Base-by-base conservation (phyloP, 1,140 invertebrate genomes). In the Aricia agestis region DNA sequence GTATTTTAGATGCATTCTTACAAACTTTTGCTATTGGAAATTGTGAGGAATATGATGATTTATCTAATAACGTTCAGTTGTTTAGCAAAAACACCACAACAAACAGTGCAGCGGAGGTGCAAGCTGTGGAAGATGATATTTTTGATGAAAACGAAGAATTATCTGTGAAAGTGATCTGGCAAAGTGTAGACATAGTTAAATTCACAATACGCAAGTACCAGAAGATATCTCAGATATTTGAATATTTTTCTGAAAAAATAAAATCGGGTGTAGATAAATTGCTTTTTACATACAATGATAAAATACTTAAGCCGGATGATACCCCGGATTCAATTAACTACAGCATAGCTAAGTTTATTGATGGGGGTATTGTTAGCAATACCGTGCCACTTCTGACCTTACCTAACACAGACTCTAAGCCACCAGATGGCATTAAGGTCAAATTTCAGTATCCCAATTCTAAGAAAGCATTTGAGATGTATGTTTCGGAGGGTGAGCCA, bases 101-200 rank as follows among this genome's bases (percentile, higher is more conserved):
- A 52, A 52, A 1, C 6, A 70, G 70, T 67, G 52, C 17, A 66
- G 19, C 19, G 67, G 69, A 79, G 7, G 13, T 77, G 11, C 18
- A 79, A 31, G 77, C 81, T 7, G 31, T 68, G 13, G 78, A 80
- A 10, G 13, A 68, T n/a, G 72, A 76, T 36, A 25, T 58, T 10
- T 68, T 80, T 19, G 76, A 80, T 17, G 82, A 84, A 10, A 90
- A 89, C 63, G 87, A 91, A 73, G 82, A 86, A 72, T 42, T 89
- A 25, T 85, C 82, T 0, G 83, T 91, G 0, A 89, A 91, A 83
- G 85, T 91, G 0, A 79, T 78, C 11, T 91, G 89, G 89, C 79
- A 78, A 61, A 87, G 77, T 69, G 67, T 71, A 0, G 84, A 89
- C 15, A 72, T 83, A 9, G 65, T 77, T 10, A 82, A 79, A 70